Base-by-base conservation (phyloP, 2,113 vertebrate species). In the Vidua macroura region DNA sequence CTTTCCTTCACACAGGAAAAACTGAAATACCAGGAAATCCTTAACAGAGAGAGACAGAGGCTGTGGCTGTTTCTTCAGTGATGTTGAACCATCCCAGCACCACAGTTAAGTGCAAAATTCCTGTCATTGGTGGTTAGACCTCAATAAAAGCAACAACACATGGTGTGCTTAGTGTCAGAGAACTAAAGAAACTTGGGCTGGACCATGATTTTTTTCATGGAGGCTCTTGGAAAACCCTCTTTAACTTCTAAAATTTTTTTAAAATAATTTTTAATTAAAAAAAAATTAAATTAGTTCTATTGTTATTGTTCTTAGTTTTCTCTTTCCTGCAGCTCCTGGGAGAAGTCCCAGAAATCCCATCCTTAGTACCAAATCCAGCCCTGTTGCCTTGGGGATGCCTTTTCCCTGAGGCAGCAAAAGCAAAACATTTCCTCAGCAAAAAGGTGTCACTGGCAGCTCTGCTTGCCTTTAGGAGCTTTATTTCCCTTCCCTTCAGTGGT, bases 401-500 rank as follows among this genome's bases (percentile, higher is more conserved):
- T 64, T 90, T 69, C 58, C 66, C 49, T 13, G 41, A 51, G 31
- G 27, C 33, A 67, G 41, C 35, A 30, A 67, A 85, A 6, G 35
- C 56, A 64, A 59, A 68, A 10, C 11, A 11, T 68, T 19, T 37
- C n/a, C 5, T 43, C 21, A 33, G 8, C 39, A 10, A 4, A 53
- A 44, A 27, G 4, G 7, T 31, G 52, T 1, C 41, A 15, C 22
- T 24, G 41, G 52, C 79, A 75, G 79, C 48, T 72, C 51, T 60
- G 21, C 52, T 37, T 22, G 52, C 15, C 33, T 60, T 20, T 3
- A 10, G 69, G 39, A 60, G 21, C 10, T 75, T 12, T 16, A 0
- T 14, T 24, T 44, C 39, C 39, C 33, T 55, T 49, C 60, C 11
- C 18, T n/a, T 16, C 31, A 3, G 0, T 1, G 55, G 0, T 1